Percentiles rank a stretch among this genome's conserved stretches.
Evolutionary conservation across 1,140 invertebrate species (phyloP).

Genomic region (Cepaea nemoralis): DNA sequence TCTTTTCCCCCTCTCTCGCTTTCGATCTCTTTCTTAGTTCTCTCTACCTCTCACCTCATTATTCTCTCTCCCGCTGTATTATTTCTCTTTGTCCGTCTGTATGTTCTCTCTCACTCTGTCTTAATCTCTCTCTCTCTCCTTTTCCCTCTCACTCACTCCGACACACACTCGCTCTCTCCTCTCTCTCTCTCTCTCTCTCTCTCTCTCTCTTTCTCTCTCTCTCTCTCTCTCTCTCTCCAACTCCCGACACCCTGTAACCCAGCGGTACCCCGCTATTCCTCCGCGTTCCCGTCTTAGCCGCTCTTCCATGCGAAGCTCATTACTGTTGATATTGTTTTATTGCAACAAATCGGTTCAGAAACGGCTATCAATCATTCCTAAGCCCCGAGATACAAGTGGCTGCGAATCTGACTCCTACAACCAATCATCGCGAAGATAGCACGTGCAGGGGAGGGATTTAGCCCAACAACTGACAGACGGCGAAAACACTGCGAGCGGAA

Average conservation of each 20-base stretch:
- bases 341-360: conserved; percentile 10
- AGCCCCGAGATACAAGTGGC: conserved; percentile 8
- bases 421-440: conserved; percentile 17
- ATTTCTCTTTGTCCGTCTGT: no score
- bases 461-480: conserved; percentile 29
- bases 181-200: no score
- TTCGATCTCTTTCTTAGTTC: no score
- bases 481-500: not conserved
- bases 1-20: no score
- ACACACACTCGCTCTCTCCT: no score
- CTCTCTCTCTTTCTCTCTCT: not conserved
- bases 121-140: no score
- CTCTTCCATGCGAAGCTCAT: not conserved
- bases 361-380: conserved; percentile 21
- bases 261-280: not conserved
- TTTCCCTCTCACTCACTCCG: no score
- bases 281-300: not conserved
- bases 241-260: not conserved
- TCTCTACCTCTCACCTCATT: no score
- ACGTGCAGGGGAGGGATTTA: conserved; percentile 22
- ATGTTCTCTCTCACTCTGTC: no score
- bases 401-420: conserved; percentile 1
- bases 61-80: no score
- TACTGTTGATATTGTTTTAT: conserved; percentile 26
- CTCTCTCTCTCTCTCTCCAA: not conserved